Evolutionary conservation across 2,113 vertebrate species (phyloP).

Genomic region (Cynocephalus volans): DNA sequence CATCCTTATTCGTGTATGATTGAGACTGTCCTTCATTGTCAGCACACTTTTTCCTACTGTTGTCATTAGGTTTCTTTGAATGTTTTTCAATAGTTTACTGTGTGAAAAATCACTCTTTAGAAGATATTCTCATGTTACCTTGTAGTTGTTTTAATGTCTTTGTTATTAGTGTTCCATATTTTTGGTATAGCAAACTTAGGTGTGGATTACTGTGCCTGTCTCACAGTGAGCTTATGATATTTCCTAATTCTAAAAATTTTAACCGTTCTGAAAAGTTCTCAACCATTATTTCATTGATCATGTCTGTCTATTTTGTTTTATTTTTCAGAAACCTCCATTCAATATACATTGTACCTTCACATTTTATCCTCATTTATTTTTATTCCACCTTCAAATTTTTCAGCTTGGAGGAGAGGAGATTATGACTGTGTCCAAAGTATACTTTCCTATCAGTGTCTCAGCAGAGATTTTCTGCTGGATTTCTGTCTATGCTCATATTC

Average conservation of each 20-base stretch:
- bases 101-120: not conserved
- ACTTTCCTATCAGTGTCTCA: not conserved
- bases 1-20: not conserved
- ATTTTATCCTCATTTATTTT: not conserved
- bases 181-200: not conserved
- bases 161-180: not conserved
- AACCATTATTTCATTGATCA: not conserved
- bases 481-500: not conserved
- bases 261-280: not conserved
- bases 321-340: not conserved
- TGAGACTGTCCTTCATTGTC: not conserved
- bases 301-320: not conserved
- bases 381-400: not conserved
- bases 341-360: not conserved
- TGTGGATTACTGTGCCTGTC: not conserved
- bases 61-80: not conserved
- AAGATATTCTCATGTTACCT: not conserved
- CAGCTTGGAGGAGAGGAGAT: not conserved
- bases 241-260: not conserved
- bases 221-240: not conserved
- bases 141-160: not conserved
- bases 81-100: not conserved
- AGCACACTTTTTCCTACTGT: not conserved
- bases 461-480: not conserved
- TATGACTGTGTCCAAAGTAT: not conserved